A percentile compares a stretch with the other conserved stretches of the same genome.
Evolutionary conservation across 2,888 invertebrate species (phyloP).

Genomic region (Pristionchus entomophagus): DNA sequence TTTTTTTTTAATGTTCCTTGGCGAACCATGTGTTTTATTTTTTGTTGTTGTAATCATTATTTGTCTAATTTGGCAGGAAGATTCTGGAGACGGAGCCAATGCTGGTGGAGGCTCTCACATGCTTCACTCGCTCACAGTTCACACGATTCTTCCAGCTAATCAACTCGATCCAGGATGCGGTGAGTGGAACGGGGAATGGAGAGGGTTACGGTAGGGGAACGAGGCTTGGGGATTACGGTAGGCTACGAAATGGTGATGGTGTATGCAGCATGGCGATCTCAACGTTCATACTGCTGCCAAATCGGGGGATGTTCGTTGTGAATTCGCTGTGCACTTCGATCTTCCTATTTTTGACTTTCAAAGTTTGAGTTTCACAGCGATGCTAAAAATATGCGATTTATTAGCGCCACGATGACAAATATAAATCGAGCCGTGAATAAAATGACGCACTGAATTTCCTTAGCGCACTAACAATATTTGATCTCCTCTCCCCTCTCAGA

Average conservation of each 20-base stretch:
- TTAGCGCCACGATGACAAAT: not conserved
- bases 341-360: no score
- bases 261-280: not conserved
- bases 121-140: constrained; percentile 80
- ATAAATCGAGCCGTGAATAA: no score
- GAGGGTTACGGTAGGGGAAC: not conserved
- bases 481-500: constrained; percentile 78
- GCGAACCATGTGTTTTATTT: constrained; percentile 48
- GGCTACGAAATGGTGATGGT: not conserved
- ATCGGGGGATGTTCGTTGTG: not conserved
- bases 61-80: constrained; percentile 46
- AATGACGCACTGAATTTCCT: not conserved
- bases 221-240: no score
- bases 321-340: no score
- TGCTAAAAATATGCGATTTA: not conserved
- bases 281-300: not conserved
- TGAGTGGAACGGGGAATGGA: no score
- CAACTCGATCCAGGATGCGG: constrained; percentile 57
- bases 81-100: constrained; percentile 94
- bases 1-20: no score
- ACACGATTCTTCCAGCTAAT: constrained; percentile 65
- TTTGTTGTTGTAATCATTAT: not conserved
- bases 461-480: constrained; percentile 78
- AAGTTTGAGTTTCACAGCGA: not conserved
- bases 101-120: constrained; percentile 56